phyloP scores from a whole-genome alignment of 2,113 vertebrate genomes.

The Corythornis madagascariensis region DNA sequence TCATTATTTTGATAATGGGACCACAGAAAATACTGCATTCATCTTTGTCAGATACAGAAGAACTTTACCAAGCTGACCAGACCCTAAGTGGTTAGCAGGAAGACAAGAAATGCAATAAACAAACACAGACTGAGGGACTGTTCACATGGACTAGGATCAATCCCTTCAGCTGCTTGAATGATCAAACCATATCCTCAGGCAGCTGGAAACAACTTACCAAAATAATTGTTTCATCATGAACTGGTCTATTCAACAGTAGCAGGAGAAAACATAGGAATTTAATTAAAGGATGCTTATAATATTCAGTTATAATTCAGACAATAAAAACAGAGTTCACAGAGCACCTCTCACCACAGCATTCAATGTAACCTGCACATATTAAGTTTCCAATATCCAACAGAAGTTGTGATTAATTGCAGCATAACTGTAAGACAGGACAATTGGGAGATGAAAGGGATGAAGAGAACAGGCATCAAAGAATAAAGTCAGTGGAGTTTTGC shows the following conservation, averaged over 20 bases:
- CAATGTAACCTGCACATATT: not conserved
- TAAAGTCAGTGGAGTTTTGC: not conserved
- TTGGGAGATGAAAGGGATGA: not conserved
- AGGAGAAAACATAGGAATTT: not conserved
- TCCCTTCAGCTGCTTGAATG: conserved; percentile 42
- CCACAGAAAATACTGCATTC: not conserved
- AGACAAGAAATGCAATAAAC: conserved; percentile 49
- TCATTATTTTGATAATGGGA: conserved; percentile 10
- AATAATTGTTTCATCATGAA: conserved; percentile 59
- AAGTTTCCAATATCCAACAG: not conserved
- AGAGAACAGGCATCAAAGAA: not conserved
- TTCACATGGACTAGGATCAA: conserved; percentile 42
- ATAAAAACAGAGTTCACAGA: not conserved
- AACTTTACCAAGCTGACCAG: conserved; percentile 24
- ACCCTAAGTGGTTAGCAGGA: conserved; percentile 10
- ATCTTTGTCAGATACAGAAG: not conserved
- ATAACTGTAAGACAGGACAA: not conserved
- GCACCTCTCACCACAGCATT: not conserved
- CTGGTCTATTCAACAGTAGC: not conserved
- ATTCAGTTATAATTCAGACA: not conserved
- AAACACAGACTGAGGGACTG: conserved; percentile 44
- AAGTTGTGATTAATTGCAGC: not conserved
- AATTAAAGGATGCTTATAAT: not conserved
- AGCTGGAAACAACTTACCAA: conserved; percentile 41
- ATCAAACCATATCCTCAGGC: conserved; percentile 53